These are phyloP conservation scores for Prunella strophiata DNA, from an alignment of 2,797 vertebrate genomes.

Conservation along the genomic window DNA sequence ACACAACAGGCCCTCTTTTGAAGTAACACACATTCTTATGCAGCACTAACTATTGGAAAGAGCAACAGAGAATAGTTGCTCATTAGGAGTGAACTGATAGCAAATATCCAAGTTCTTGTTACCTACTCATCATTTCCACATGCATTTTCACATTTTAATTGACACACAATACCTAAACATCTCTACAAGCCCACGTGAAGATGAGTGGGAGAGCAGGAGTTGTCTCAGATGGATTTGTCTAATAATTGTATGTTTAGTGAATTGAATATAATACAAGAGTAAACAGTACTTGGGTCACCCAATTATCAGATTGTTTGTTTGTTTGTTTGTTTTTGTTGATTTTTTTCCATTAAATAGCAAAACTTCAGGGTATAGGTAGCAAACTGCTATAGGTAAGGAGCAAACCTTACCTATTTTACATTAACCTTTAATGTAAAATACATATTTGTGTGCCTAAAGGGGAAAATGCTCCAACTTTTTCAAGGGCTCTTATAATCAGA, in stretches of 20 bases:
- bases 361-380: background rate
- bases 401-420: no score
- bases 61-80: background rate
- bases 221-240: background rate
- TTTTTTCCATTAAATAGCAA: background rate
- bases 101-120: background rate
- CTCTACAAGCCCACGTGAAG: background rate
- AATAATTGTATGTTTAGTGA: background rate
- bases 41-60: background rate
- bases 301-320: background rate
- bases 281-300: background rate
- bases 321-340: background rate
- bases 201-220: background rate
- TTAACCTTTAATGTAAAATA: background rate
- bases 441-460: background rate
- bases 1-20: background rate
- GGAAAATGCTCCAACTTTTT: background rate
- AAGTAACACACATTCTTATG: background rate
- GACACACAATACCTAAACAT: background rate
- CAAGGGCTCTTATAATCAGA: background rate
- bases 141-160: background rate
- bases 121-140: background rate
- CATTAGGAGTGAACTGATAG: accelerated
- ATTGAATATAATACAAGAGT: background rate
- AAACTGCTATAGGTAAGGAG: background rate